Evolutionary conservation across 1,140 invertebrate species (phyloP).

Genomic region (Archegozetes longisetosus): DNA sequence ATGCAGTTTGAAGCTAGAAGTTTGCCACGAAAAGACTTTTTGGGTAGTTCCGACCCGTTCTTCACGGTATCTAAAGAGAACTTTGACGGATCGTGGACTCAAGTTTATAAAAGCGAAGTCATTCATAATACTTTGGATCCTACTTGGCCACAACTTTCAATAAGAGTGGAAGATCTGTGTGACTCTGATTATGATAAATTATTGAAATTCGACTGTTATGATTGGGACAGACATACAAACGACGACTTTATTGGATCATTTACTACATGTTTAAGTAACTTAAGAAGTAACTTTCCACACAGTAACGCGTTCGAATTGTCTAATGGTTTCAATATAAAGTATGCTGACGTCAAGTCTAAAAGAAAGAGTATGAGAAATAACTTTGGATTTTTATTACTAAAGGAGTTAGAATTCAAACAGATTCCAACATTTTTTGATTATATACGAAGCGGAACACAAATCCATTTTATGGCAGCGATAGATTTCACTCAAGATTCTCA

Average conservation of each 20-base stretch:
- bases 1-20: neutral
- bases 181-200: neutral
- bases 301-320: neutral
- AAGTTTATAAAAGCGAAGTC: neutral
- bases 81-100: neutral
- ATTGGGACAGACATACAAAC: neutral
- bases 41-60: neutral
- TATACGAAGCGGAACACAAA: neutral
- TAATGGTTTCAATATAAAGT: neutral
- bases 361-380: neutral
- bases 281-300: neutral
- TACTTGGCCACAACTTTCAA: neutral
- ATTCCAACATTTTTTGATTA: neutral
- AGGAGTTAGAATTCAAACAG: neutral
- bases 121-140: neutral
- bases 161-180: neutral
- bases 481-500: neutral
- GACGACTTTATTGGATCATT: neutral
- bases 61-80: neutral
- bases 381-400: neutral
- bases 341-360: neutral
- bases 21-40: neutral
- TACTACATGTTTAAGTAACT: neutral
- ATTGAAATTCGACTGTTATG: neutral
- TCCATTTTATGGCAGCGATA: neutral